Conservation (phyloP, 2,888 invertebrate genomes). For the Acleris holmiana region DNA sequence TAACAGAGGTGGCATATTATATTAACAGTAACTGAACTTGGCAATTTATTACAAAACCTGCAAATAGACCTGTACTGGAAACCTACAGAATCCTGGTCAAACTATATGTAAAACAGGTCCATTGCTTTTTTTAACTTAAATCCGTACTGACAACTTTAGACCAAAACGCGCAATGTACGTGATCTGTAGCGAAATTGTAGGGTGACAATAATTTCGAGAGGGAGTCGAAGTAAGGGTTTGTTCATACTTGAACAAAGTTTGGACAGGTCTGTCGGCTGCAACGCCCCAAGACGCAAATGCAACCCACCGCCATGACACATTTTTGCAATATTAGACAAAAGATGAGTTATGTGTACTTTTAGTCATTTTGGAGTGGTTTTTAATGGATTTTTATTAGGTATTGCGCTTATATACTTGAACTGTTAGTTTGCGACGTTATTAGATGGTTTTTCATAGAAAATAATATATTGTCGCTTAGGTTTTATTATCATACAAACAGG, state of each 20-base stretch:
- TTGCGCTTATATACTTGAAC: too few relatives aligned
- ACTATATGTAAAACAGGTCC: conserved; percentile 3
- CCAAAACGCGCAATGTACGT: conserved; percentile 39
- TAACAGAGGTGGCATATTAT: conserved; percentile 72
- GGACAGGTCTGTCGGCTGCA: conserved; percentile 60
- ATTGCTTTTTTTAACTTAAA: conserved; percentile 31
- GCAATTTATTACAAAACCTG: conserved; percentile 68
- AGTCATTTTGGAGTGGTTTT: conserved; percentile 14
- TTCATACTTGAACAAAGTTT: conserved; percentile 67
- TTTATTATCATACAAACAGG: too few relatives aligned
- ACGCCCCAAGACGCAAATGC: conserved; percentile 55
- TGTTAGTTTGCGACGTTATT: too few relatives aligned
- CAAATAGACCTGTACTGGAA: conserved; percentile 46
- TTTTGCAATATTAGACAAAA: conserved; percentile 60
- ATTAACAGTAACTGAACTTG: conserved; percentile 69
- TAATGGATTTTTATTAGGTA: background rate
- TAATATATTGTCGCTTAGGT: too few relatives aligned
- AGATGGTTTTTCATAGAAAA: too few relatives aligned
- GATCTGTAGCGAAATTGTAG: conserved; percentile 3
- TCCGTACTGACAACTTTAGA: background rate
- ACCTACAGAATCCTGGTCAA: background rate
- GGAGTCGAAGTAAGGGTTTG: conserved; percentile 50
- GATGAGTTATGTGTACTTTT: conserved; percentile 51
- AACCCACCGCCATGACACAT: conserved; percentile 52
- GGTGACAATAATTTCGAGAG: conserved; percentile 25